Evolutionary conservation across 1,140 invertebrate species (phyloP).

Genomic region (Propsilocerus akamusi): DNA sequence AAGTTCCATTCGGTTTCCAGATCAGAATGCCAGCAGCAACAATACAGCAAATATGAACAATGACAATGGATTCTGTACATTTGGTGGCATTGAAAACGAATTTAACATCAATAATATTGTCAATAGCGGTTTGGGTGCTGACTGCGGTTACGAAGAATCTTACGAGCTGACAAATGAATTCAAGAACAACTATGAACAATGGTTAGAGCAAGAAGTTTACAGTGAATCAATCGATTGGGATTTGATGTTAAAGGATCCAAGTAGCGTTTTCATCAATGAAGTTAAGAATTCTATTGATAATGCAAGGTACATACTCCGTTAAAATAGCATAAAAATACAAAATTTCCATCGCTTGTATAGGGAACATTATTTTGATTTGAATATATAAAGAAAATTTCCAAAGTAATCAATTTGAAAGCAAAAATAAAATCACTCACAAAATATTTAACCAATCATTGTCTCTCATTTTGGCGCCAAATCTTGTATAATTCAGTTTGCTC

Average conservation of each 20-base stretch:
- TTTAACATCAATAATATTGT: slow-evolving; percentile 11
- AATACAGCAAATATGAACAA: not conserved
- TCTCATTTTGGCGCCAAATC: too few species aligned
- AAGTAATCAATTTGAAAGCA: too few species aligned
- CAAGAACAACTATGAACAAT: slow-evolving; percentile 88
- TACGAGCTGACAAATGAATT: slow-evolving; percentile 87
- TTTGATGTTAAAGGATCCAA: slow-evolving; percentile 9
- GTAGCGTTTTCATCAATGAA: not conserved
- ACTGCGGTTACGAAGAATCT: slow-evolving; percentile 26
- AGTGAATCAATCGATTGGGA: slow-evolving; percentile 66
- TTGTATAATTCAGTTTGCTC: too few species aligned
- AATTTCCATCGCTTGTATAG: too few species aligned
- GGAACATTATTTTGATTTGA: too few species aligned
- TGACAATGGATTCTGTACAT: slow-evolving; percentile 6
- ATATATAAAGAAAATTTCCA: too few species aligned
- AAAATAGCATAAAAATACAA: not conserved
- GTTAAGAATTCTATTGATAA: not conserved
- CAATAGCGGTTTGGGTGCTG: slow-evolving; percentile 6
- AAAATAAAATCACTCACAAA: too few species aligned
- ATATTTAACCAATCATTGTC: too few species aligned
- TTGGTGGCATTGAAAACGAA: not conserved
- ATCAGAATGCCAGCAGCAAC: not conserved
- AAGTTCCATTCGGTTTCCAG: slow-evolving; percentile 8
- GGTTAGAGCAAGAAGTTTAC: slow-evolving; percentile 94
- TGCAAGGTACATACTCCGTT: not conserved